Evolutionary conservation across 2,888 invertebrate genomes (phyloP).

Genomic region (Amphipyra berbera): DNA sequence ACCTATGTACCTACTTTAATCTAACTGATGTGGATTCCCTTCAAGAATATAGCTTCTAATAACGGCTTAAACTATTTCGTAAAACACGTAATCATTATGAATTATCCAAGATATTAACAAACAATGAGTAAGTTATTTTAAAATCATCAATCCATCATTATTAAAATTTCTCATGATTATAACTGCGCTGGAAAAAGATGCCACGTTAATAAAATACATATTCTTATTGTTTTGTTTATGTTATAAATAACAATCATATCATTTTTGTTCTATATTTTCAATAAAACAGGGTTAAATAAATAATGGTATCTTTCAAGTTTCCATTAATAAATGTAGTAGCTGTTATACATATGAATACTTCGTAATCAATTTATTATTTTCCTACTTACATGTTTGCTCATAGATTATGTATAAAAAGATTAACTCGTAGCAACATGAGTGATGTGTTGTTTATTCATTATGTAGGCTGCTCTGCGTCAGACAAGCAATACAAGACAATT

Average conservation of each 20-base stretch:
- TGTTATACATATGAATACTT: background rate
- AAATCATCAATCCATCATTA: conserved; percentile 1
- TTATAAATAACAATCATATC: no score
- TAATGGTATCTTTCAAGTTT: conserved; percentile 14
- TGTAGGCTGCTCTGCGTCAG: background rate
- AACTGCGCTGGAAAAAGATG: background rate
- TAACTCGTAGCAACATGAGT: conserved; percentile 11
- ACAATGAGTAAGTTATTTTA: no score
- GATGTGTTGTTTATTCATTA: conserved; percentile 14
- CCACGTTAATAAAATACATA: background rate
- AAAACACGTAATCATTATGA: no score
- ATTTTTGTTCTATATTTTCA: conserved; percentile 1
- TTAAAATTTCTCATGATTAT: background rate
- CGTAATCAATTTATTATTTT: background rate
- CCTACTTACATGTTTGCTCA: conserved; percentile 11
- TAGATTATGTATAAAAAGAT: conserved; percentile 17
- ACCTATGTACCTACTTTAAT: no score
- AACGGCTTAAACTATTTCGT: background rate
- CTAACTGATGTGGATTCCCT: no score
- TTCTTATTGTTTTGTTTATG: background rate
- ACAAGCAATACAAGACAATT: no score
- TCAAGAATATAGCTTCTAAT: no score
- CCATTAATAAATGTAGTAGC: conserved; percentile 1
- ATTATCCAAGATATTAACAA: no score
- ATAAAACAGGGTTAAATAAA: conserved; percentile 18